Conservation (phyloP, 35 echinoderm and acorn worm genomes). For the Heliocidaris tuberculata region DNA sequence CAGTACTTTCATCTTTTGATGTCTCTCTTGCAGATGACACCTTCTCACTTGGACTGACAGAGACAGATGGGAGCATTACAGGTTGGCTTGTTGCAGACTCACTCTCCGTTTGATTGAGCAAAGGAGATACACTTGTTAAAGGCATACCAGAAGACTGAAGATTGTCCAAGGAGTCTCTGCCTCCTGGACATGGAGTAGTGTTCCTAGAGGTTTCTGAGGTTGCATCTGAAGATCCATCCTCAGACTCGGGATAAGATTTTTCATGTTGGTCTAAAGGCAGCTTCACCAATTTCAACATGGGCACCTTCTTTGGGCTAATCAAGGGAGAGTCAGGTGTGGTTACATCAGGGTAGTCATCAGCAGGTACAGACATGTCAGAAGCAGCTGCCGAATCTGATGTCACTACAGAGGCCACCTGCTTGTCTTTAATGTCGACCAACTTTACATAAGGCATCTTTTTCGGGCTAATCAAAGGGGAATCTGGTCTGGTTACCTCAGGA, state of each 20-base stretch:
- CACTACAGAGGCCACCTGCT: background rate
- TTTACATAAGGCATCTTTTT: background rate
- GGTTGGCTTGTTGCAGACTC: background rate
- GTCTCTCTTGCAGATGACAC: background rate
- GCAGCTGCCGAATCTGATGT: background rate
- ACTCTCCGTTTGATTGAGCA: background rate
- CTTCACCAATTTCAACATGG: constrained; percentile 14
- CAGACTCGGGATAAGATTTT: background rate
- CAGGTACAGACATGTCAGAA: background rate
- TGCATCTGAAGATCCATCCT: background rate
- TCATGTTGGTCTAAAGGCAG: background rate
- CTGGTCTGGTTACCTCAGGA: background rate
- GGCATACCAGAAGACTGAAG: background rate
- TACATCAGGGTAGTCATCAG: background rate
- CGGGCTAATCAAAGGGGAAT: background rate
- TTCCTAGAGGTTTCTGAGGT: background rate
- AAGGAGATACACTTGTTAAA: background rate
- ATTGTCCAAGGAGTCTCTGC: background rate
- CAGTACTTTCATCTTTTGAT: background rate
- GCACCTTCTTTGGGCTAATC: constrained; percentile 25
- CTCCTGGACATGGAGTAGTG: background rate
- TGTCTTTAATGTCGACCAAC: background rate
- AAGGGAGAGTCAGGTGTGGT: background rate
- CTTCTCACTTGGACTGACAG: background rate
- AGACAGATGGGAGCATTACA: background rate